phyloP scores from a whole-genome alignment of 2,797 vertebrate genomes.

The Notolabrus celidotus region DNA sequence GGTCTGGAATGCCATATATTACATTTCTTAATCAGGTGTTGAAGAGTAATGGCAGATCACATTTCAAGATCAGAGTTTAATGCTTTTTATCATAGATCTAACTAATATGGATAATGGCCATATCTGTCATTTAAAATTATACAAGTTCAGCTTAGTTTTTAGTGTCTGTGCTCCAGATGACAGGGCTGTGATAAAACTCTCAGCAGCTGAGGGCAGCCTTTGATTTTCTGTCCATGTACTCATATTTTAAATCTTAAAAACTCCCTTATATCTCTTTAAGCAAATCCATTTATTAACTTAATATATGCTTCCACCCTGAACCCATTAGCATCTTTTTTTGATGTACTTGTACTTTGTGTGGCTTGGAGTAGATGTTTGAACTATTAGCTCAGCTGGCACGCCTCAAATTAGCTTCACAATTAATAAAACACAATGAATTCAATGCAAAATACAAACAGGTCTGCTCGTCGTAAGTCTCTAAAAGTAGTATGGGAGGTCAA shows the following conservation, averaged over 20 bases:
- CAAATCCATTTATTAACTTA: no score
- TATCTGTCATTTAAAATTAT: background rate
- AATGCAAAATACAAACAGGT: no score
- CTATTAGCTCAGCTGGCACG: no score
- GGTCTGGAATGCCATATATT: background rate
- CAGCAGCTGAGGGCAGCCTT: background rate
- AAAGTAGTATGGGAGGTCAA: no score
- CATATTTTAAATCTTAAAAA: background rate
- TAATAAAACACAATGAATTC: no score
- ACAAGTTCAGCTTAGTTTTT: background rate
- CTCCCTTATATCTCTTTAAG: background rate
- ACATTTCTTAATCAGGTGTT: background rate
- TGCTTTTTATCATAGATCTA: background rate
- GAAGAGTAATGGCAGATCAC: background rate
- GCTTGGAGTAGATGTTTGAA: no score
- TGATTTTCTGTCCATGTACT: background rate
- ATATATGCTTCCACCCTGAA: background rate
- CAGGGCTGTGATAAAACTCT: background rate
- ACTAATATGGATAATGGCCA: background rate
- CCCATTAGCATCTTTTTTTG: background rate
- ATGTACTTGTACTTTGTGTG: no score
- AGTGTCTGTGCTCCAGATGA: background rate
- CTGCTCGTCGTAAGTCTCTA: no score
- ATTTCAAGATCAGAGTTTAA: background rate
- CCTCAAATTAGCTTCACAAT: no score